Evolutionary conservation across 1,140 invertebrate genomes (phyloP), one percentile per base, ranked within the genome.

Genomic region (Colletes latitarsis): DNA sequence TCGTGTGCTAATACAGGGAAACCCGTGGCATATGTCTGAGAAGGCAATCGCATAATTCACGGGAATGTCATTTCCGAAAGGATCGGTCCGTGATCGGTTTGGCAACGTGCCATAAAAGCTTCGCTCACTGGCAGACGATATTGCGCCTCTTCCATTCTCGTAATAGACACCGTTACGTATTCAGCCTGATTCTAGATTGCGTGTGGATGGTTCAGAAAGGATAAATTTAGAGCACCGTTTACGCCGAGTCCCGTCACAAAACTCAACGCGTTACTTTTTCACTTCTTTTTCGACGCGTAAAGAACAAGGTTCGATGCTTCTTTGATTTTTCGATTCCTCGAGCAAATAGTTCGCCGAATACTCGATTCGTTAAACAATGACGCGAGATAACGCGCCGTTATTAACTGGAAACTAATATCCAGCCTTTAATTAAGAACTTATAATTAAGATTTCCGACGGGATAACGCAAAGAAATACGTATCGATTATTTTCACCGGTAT

Each of bases 31-130:
- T 78, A 87, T 81, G 81, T 57, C 62, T 60, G 64, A n/a, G 57
- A 53, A 77, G 39, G 71, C 68, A 63, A 75, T 83, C 81, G 81
- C 21, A 67, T 83, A 83, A 85, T 80, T 85, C 72, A 86, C 66
- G n/a, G 3, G 17, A 30, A 80, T 21, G 43, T 67, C 30, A 41
- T 49, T 75, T 67, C 4, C 4, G 17, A 41, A 57, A 60, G 14
- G 52, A 60, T 19, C 52, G 17, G 19, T 14, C 46, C 9, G 4
- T 30, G 71, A 53, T 43, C 53, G 53, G 46, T 73, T 80, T 74
- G 53, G 17, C 52, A 6, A 14, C 1, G 8, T 4, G 70, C 52
- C 62, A 67, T 46, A 10, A 30, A 66, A 49, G 49, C 41, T 66
- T 14, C 30, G 30, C 30, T 30, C 30, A 4, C n/a, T 12, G 19